Conservation (phyloP, 2,797 vertebrate genomes). For the Acomys russatus region DNA sequence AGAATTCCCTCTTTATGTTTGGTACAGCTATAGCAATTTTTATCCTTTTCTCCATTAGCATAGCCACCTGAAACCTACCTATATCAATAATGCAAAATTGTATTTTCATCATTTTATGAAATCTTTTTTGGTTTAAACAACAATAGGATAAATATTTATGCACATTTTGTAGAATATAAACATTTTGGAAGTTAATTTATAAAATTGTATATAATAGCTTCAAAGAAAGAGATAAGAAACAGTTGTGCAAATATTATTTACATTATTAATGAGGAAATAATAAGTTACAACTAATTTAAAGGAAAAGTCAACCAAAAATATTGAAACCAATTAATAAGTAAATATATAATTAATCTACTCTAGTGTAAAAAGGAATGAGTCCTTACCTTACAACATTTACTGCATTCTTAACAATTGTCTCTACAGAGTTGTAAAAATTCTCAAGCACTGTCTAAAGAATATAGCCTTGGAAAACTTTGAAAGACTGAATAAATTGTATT, state of each 20-base stretch:
- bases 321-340: background rate
- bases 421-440: background rate
- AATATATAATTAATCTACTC: background rate
- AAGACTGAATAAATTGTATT: background rate
- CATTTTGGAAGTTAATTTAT: background rate
- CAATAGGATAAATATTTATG: background rate
- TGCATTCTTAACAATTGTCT: background rate
- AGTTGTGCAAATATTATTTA: background rate
- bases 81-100: background rate
- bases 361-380: background rate
- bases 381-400: background rate
- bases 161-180: background rate
- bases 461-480: background rate
- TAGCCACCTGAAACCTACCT: background rate
- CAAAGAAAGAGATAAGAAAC: background rate
- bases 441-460: background rate
- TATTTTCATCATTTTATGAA: background rate
- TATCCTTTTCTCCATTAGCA: background rate
- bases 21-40: background rate
- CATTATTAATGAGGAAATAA: background rate
- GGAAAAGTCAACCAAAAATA: background rate
- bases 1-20: background rate
- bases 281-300: conserved; percentile 6
- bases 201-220: background rate
- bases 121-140: background rate